These are phyloP conservation scores for Hycleus phaleratus DNA, from an alignment of 1,140 invertebrate genomes.

Conservation along the genomic window DNA sequence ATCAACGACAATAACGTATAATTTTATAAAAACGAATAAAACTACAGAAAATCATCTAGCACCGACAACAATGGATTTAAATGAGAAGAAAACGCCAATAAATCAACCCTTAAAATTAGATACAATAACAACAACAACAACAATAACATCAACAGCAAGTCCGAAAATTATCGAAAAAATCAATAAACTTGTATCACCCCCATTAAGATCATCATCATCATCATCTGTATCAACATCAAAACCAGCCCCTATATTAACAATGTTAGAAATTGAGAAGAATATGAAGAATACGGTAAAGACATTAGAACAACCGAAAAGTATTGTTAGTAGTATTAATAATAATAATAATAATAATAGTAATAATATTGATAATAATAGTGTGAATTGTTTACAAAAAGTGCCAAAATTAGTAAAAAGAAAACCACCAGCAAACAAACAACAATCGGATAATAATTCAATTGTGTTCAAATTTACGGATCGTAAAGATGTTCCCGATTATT, in stretches of 20 bases:
- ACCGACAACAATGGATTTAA: too few relatives aligned
- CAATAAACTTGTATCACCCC: neutral
- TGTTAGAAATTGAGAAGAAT: conserved; percentile 62
- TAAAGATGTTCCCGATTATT: conserved; percentile 81
- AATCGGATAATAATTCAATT: conserved; percentile 54
- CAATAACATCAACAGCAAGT: too few relatives aligned
- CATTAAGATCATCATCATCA: neutral
- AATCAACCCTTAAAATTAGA: neutral
- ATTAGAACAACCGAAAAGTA: conserved; percentile 47
- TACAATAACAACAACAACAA: conserved; percentile 11
- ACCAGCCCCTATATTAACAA: conserved; percentile 35
- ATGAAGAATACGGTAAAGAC: conserved; percentile 60
- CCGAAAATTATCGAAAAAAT: neutral
- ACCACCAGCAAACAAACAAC: conserved; percentile 19
- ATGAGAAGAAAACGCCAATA: too few relatives aligned
- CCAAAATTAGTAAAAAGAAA: conserved; percentile 19
- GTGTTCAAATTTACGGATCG: conserved; percentile 81
- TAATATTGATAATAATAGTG: conserved; percentile 39
- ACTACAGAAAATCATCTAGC: conserved; percentile 14
- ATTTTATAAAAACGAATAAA: conserved; percentile 13
- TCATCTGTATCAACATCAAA: neutral
- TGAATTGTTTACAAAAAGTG: conserved; percentile 24
- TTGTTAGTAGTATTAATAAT: conserved; percentile 41
- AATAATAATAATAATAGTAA: conserved; percentile 39
- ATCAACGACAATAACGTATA: conserved; percentile 43